phyloP scores from a whole-genome alignment of 30 jellyfish, hydroid and myxozoan species.

The Aurelia aurita region DNA sequence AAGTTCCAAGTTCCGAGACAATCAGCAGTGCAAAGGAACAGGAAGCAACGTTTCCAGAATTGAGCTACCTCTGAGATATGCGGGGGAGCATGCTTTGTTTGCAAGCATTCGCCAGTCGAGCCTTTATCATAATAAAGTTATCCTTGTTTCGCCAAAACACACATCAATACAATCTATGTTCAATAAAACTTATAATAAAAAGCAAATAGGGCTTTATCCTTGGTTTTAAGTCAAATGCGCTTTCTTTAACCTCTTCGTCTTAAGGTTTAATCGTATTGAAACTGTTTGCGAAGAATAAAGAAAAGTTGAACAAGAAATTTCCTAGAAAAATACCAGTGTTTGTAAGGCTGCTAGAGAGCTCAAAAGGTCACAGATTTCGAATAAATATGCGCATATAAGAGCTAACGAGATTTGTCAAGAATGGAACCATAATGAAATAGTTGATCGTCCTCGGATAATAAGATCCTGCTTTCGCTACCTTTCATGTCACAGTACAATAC shows the following conservation, averaged over 20 bases:
- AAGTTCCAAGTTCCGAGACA: too few species aligned
- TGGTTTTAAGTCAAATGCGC: conserved; percentile 1
- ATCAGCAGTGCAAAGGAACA: too few species aligned
- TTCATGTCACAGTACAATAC: too few species aligned
- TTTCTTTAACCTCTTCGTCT: neutral
- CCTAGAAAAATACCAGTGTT: conserved; percentile 11
- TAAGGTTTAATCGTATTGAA: conserved; percentile 13
- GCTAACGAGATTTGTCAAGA: conserved; percentile 9
- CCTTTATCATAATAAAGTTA: too few species aligned
- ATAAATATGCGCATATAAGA: neutral
- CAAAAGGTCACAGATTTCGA: conserved; percentile 8
- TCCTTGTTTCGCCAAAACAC: too few species aligned
- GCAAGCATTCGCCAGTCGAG: too few species aligned
- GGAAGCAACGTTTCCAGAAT: too few species aligned
- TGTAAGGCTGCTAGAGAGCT: conserved; percentile 11
- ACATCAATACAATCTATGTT: too few species aligned
- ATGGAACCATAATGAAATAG: neutral
- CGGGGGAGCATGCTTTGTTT: too few species aligned
- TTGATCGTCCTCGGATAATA: neutral
- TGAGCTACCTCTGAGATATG: too few species aligned
- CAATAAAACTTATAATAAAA: too few species aligned
- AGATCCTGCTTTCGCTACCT: neutral
- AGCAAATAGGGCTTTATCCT: neutral
- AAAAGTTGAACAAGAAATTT: neutral
- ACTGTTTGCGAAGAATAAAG: neutral